Percentiles rank a stretch among this genome's conserved stretches.
These are phyloP conservation scores for Gadopsis bispinosus DNA, from an alignment of 2,797 vertebrate genomes.

Conservation along the genomic window DNA sequence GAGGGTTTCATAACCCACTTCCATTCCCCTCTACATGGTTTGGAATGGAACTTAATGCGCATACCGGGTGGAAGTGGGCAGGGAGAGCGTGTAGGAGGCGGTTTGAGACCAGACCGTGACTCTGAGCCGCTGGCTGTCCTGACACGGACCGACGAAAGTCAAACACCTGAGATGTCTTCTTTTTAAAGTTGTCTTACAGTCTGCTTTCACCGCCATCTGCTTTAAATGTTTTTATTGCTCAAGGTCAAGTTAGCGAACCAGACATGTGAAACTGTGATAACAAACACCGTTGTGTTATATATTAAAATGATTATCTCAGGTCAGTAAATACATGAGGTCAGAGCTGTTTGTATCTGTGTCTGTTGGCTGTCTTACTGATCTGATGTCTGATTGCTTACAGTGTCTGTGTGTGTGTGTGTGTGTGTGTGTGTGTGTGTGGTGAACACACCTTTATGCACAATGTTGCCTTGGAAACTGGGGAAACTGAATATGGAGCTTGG, in stretches of 20 bases:
- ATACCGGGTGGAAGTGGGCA: too few species aligned
- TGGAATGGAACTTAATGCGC: too few species aligned
- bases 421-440: slow-evolving; percentile 3
- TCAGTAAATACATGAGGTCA: neutral
- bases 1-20: too few species aligned
- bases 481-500: slow-evolving; percentile 21
- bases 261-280: neutral
- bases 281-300: neutral
- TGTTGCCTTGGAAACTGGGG: slow-evolving; percentile 70
- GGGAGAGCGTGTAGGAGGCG: too few species aligned
- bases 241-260: neutral
- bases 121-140: neutral
- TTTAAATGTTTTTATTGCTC: neutral
- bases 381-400: neutral
- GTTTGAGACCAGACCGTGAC: neutral
- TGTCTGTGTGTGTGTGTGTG: slow-evolving; percentile 11
- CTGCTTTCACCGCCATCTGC: neutral
- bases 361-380: neutral
- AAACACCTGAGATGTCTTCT: neutral
- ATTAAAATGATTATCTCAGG: neutral
- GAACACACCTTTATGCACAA: slow-evolving; percentile 24
- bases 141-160: neutral
- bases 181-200: neutral
- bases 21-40: too few species aligned
- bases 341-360: neutral